Evolutionary conservation across 2,113 vertebrate genomes (phyloP), one percentile per base, ranked within the genome.

Genomic region (Pelodiscus sinensis): DNA sequence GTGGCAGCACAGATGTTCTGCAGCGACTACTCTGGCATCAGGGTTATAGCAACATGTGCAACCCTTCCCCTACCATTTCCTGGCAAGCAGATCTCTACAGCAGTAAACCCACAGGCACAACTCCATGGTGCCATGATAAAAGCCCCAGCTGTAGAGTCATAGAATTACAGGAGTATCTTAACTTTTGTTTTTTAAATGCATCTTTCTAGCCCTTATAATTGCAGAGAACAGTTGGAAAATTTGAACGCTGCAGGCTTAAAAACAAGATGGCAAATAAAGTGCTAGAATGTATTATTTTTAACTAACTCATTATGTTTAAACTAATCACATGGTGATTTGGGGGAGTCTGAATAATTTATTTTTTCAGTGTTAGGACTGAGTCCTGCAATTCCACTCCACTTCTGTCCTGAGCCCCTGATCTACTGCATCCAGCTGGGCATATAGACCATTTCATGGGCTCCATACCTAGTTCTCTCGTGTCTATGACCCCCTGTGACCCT

Each of bases 351-450:
- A 22, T 77, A 1, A 7, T 14, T 44, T 44, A 27, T 44, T 8
- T 75, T 44, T 75, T 77, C 8, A 50, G 22, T 77, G 12, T 44
- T 50, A 75, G 1, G 12, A 9, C 38, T 44, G 22, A 22, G 31
- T 31, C n/a, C 31, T n/a, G n/a, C 31, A 35, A 35, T 8, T 38
- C 5, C 81, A 14, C 38, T 16, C 44, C 2, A 1, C 2, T 44
- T 79, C 10, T 0, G 3, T 73, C 82, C 8, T 0, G 3, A 31
- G 8, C 9, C 6, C 12, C 3, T 50, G 14, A 87, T 10, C 5
- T n/a, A 24, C 54, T 35, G 79, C 25, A 35, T 3, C 6, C 35
- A 31, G 13, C 4, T 0, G 4, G 51, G 24, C 6, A 91, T 78
- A 65, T 1, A 8, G 5, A 38, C n/a, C 6, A 51, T n/a, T n/a